A percentile compares a stretch with the other conserved stretches of the same genome.
Evolutionary conservation across 2,113 vertebrate species (phyloP).

Genomic region (Lophotis ruficrista): DNA sequence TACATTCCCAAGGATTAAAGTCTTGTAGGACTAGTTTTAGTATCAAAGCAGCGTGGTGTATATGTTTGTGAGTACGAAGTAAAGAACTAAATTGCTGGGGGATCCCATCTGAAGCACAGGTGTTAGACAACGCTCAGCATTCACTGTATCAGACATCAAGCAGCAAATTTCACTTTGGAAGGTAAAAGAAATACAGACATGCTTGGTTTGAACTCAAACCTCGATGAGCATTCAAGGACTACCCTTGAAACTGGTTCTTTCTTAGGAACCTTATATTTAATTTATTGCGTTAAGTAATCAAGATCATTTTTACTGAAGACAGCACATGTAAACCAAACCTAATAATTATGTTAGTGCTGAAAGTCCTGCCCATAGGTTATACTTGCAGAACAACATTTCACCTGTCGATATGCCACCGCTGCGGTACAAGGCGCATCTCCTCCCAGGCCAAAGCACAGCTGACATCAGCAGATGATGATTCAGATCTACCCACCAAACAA

Average conservation of each 20-base stretch:
- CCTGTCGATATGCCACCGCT: background rate
- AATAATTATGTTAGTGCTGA: background rate
- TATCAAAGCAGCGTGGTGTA: background rate
- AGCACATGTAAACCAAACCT: background rate
- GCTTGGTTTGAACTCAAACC: background rate
- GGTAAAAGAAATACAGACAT: background rate
- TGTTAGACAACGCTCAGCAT: background rate
- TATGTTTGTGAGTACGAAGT: background rate
- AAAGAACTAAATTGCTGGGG: background rate
- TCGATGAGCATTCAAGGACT: background rate
- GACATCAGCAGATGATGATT: background rate
- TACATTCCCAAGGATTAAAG: background rate
- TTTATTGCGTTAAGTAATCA: background rate
- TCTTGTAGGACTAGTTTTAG: background rate
- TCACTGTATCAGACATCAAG: background rate
- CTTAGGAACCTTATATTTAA: background rate
- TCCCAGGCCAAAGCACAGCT: background rate
- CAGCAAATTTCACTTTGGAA: background rate
- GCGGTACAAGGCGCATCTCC: background rate
- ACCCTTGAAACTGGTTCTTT: background rate
- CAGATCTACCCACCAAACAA: background rate
- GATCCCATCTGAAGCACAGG: background rate
- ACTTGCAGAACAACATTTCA: constrained; percentile 23
- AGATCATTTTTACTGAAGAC: background rate
- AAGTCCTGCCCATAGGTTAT: background rate